These are phyloP conservation scores for Tuberolachnus salignus DNA, from an alignment of 2,888 invertebrate species.

Conservation along the genomic window DNA sequence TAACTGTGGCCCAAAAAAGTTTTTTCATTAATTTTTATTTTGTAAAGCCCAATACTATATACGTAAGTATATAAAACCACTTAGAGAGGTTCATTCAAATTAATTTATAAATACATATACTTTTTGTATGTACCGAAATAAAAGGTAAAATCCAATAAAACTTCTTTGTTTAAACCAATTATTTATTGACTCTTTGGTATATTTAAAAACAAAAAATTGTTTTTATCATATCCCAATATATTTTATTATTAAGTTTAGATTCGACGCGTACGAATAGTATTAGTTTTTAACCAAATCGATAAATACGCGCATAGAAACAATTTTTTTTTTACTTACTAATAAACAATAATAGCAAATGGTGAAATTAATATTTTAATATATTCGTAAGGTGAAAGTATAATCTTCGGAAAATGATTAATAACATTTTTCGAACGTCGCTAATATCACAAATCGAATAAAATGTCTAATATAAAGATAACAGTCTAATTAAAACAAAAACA, in stretches of 20 bases:
- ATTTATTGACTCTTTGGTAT: not conserved
- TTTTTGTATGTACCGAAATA: not conserved
- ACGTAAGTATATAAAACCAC: not conserved
- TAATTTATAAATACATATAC: not conserved
- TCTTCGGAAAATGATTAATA: not conserved
- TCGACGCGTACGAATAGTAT: too few species aligned
- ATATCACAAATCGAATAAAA: not conserved
- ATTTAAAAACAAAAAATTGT: too few species aligned
- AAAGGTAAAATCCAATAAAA: not conserved
- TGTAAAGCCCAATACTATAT: not conserved
- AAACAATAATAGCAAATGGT: too few species aligned
- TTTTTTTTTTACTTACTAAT: not conserved
- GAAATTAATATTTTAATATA: too few species aligned
- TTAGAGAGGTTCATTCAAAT: conserved; percentile 5
- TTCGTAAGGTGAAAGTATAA: too few species aligned
- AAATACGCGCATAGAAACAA: not conserved
- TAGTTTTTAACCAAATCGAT: too few species aligned
- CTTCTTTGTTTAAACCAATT: not conserved
- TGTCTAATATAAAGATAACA: not conserved
- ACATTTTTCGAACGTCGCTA: not conserved
- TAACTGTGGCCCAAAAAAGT: conserved; percentile 35
- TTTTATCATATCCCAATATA: not conserved
- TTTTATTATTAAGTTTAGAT: too few species aligned
- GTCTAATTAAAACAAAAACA: not conserved
- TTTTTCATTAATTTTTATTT: conserved; percentile 46